These are phyloP conservation scores for Tenthredo livida DNA, from an alignment of 2,888 invertebrate genomes.

Conservation along the genomic window DNA sequence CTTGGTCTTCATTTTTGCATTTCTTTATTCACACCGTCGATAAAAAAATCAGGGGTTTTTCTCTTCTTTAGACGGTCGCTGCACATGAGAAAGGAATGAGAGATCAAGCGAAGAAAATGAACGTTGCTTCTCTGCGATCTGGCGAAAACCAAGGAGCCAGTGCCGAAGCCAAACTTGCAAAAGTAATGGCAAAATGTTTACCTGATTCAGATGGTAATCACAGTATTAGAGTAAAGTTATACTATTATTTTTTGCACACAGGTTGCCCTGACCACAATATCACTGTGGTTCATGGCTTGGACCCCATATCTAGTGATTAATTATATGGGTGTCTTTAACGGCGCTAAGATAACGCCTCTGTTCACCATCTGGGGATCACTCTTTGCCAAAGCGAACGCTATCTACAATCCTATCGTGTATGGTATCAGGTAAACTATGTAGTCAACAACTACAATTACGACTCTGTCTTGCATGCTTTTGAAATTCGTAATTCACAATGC, in stretches of 20 bases:
- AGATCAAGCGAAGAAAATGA: slow-evolving; percentile 84
- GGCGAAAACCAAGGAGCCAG: slow-evolving; percentile 80
- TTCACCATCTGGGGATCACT: slow-evolving; percentile 94
- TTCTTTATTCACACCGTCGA: background rate
- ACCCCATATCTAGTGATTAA: slow-evolving; percentile 87
- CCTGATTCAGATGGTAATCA: background rate
- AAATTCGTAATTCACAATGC: background rate
- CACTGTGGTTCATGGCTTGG: slow-evolving; percentile 85
- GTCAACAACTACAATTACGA: background rate
- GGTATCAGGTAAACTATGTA: slow-evolving; percentile 77
- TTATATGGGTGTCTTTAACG: slow-evolving; percentile 89
- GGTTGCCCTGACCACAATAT: slow-evolving; percentile 83
- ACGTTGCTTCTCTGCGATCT: slow-evolving; percentile 81
- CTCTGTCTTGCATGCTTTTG: background rate
- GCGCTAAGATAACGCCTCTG: slow-evolving; percentile 86
- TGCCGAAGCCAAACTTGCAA: slow-evolving; percentile 82
- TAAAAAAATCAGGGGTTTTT: background rate
- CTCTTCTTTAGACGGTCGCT: slow-evolving; percentile 78
- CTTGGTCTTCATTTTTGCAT: background rate
- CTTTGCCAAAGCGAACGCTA: slow-evolving; percentile 84
- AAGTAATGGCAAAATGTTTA: slow-evolving; percentile 71
- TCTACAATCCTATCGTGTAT: slow-evolving; percentile 81
- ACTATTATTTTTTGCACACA: slow-evolving; percentile 60
- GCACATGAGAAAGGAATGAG: slow-evolving; percentile 81
- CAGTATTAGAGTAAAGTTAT: background rate